Percentiles rank a stretch among this genome's conserved stretches.
These are phyloP conservation scores for Caenorhabditis remanei DNA, from an alignment of 1,140 invertebrate genomes.

Conservation along the genomic window DNA sequence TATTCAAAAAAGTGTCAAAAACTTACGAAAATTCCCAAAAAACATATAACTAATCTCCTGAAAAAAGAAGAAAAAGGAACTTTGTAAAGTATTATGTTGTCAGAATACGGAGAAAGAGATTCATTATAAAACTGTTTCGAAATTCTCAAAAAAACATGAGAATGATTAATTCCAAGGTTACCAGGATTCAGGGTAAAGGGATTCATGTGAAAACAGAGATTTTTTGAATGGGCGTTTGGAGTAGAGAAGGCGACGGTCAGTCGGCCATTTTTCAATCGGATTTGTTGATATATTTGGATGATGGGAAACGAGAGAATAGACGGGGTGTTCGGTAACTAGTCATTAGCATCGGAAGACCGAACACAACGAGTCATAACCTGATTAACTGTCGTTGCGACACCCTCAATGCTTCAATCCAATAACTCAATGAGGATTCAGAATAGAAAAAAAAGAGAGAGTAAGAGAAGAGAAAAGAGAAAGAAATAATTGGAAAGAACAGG, in stretches of 20 bases:
- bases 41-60: no score
- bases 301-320: background rate
- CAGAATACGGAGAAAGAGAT: background rate
- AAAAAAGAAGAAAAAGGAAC: no score
- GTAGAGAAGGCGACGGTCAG: background rate
- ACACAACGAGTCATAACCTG: conserved; percentile 40
- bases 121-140: background rate
- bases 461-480: background rate
- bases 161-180: no score
- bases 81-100: background rate
- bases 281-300: conserved; percentile 21
- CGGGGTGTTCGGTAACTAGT: conserved; percentile 43
- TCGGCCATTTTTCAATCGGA: conserved; percentile 49
- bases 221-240: background rate
- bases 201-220: no score
- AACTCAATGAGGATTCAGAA: conserved; percentile 8
- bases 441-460: background rate
- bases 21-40: no score
- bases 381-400: conserved; percentile 51
- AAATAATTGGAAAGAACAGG: conserved; percentile 50
- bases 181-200: no score
- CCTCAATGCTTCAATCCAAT: background rate
- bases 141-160: background rate
- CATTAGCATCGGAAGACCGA: conserved; percentile 51
- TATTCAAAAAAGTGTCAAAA: no score